Evolutionary conservation across 2,888 invertebrate genomes (phyloP).

Genomic region (Chorisops tibialis): DNA sequence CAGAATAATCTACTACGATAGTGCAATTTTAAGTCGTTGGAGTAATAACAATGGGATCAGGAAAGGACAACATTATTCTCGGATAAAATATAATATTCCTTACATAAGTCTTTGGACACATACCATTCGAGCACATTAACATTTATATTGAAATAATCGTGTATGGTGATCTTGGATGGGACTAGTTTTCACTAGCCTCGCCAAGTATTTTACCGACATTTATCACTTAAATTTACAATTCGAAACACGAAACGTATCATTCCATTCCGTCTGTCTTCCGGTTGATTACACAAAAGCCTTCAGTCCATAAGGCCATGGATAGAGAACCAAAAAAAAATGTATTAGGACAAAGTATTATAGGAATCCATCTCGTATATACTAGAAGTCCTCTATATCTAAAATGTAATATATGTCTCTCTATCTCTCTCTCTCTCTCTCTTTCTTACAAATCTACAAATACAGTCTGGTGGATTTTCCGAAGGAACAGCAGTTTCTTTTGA

Average conservation of each 20-base stretch:
- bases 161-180: conserved; percentile 19
- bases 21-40: no score
- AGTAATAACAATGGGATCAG: no score
- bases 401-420: no score
- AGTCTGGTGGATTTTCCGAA: conserved; percentile 1
- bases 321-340: conserved; percentile 5
- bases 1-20: no score
- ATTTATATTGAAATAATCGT: conserved; percentile 24
- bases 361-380: no score
- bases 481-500: conserved; percentile 16
- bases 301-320: not conserved
- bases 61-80: no score
- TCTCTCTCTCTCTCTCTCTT: no score
- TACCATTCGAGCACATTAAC: not conserved
- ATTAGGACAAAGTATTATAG: not conserved
- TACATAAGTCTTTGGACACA: no score
- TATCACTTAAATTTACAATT: conserved; percentile 39
- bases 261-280: conserved; percentile 30
- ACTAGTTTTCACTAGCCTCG: conserved; percentile 15
- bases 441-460: not conserved
- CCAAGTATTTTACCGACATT: conserved; percentile 30
- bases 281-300: conserved; percentile 29
- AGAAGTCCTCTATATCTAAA: no score
- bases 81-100: no score
- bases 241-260: conserved; percentile 38